Evolutionary conservation across 2,113 vertebrate species (phyloP).

Genomic region (Drymodes brunneopygia): DNA sequence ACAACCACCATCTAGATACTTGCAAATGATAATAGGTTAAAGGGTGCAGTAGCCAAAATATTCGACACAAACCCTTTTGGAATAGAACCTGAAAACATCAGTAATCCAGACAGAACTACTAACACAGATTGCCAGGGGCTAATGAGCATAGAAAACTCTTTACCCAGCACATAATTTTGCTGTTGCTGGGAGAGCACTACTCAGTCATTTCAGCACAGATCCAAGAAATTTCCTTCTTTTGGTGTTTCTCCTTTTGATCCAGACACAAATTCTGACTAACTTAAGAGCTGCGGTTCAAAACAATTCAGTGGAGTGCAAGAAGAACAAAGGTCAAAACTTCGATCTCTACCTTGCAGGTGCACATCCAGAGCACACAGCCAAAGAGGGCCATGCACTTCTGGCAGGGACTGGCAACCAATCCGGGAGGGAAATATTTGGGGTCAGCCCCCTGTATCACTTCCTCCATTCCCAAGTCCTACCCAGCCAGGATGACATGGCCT

Average conservation of each 20-base stretch:
- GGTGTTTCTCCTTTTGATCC: constrained; percentile 20
- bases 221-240: constrained; percentile 48
- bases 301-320: neutral
- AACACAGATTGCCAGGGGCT: constrained; percentile 64
- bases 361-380: neutral
- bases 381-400: neutral
- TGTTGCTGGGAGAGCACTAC: constrained; percentile 51
- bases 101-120: constrained; percentile 63
- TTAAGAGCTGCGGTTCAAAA: constrained; percentile 19
- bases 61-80: constrained; percentile 64
- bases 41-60: constrained; percentile 69
- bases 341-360: neutral
- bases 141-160: constrained; percentile 46
- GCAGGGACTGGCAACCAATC: neutral
- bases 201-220: constrained; percentile 37
- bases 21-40: constrained; percentile 63
- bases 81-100: constrained; percentile 59
- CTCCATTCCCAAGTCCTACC: neutral
- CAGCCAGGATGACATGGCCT: neutral
- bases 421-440: neutral
- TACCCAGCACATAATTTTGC: constrained; percentile 54
- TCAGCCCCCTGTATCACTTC: neutral
- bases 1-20: constrained; percentile 60
- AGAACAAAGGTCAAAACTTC: neutral
- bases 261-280: constrained; percentile 33